Percentiles rank a stretch among this genome's conserved stretches.
Conservation (phyloP, 2,113 vertebrate species). For the Caretta caretta region DNA sequence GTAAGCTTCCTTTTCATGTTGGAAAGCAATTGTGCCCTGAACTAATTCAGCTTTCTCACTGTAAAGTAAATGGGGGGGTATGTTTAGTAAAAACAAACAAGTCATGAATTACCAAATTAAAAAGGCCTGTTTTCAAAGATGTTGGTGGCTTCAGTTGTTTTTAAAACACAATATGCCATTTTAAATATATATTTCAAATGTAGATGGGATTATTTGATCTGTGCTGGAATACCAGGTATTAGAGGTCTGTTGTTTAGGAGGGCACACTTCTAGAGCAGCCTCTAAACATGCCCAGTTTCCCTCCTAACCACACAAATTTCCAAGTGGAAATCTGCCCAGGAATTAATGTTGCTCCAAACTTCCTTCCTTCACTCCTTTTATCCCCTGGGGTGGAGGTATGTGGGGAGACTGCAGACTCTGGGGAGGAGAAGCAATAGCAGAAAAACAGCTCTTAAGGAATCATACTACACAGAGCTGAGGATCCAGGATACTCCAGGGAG, state of each 20-base stretch:
- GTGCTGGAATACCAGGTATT: background rate
- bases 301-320: background rate
- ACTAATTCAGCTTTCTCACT: conserved; percentile 75
- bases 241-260: background rate
- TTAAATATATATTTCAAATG: background rate
- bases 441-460: background rate
- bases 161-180: accelerated
- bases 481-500: background rate
- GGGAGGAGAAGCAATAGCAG: background rate
- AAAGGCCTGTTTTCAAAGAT: background rate
- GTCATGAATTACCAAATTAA: background rate
- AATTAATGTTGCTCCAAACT: background rate
- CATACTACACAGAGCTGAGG: background rate
- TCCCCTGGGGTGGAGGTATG: background rate
- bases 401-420: background rate
- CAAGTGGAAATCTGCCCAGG: background rate
- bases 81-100: background rate
- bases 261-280: background rate
- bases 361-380: background rate
- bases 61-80: background rate
- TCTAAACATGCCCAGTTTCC: background rate
- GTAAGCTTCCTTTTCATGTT: conserved; percentile 72
- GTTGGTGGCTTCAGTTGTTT: background rate
- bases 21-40: conserved; percentile 63
- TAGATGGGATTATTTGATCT: background rate